A percentile compares a stretch with the other conserved stretches of the same genome.
These are phyloP conservation scores for Entosphenus tridentatus DNA, from an alignment of 2,113 vertebrate species.

Conservation along the genomic window DNA sequence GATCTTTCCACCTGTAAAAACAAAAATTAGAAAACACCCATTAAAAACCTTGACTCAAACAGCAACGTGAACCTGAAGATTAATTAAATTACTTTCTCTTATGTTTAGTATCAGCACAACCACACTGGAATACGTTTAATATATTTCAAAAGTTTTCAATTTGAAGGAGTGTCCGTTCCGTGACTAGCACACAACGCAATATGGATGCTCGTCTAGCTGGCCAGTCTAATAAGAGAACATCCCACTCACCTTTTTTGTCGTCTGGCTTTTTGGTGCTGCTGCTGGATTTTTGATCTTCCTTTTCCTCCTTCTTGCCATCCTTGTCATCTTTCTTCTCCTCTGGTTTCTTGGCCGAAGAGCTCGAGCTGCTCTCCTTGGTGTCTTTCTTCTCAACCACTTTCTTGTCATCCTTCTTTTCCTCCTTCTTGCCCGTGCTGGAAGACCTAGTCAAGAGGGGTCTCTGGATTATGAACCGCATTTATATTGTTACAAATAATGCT, in stretches of 20 bases:
- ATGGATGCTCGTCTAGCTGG: neutral
- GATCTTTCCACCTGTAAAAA: constrained; percentile 25
- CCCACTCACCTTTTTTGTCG: constrained; percentile 27
- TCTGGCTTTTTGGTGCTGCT: constrained; percentile 16
- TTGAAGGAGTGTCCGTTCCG: too few relatives aligned
- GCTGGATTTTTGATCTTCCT: constrained; percentile 18
- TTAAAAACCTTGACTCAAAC: too few relatives aligned
- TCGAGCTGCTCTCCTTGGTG: constrained; percentile 19
- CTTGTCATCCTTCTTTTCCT: constrained; percentile 33
- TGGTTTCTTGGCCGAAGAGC: constrained; percentile 14
- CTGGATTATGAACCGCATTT: neutral
- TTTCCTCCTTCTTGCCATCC: constrained; percentile 40
- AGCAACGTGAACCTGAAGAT: too few relatives aligned
- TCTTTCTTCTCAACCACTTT: constrained; percentile 18
- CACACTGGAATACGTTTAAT: too few relatives aligned
- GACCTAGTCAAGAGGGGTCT: neutral
- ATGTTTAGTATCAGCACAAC: too few relatives aligned
- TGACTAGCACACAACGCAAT: neutral
- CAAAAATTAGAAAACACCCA: neutral
- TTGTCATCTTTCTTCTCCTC: constrained; percentile 19
- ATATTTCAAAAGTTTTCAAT: too few relatives aligned
- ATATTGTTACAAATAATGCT: too few relatives aligned
- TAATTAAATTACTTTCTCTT: neutral
- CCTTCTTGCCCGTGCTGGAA: constrained; percentile 38
- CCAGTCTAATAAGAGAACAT: neutral